Base-by-base conservation (phyloP, 1,140 invertebrate species). In the Hesperophylax magnus region DNA sequence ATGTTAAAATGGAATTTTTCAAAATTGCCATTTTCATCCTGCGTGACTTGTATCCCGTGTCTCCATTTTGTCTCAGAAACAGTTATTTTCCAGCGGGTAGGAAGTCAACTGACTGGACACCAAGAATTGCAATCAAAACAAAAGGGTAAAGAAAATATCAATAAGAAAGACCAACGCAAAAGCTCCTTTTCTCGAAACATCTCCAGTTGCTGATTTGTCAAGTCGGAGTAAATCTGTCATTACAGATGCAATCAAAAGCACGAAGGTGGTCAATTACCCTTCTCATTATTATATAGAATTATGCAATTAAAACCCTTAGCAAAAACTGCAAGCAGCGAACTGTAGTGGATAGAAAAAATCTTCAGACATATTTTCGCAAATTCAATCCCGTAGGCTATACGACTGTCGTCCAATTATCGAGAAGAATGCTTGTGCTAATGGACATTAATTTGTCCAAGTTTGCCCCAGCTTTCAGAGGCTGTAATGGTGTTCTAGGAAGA, bases 381-480 rank as follows among this genome's bases (percentile, higher is more conserved):
- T 80, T 82, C 81, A 80, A 75, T 82, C 78, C 81, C 81, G 78
- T 80, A 82, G 77, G 78, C 53, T 77, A 82, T 56, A 82, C 72
- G 71, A 60, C 76, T 69, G 56, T 34, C 53, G 67, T 39, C 67
- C 76, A 83, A 83, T 83, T 83, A 83, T 81, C 79, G 65, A 75
- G 60, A n/a, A 20, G 54, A 77, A 63, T 60, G 34, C 34, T 47
- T 61, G 31, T 77, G 56, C 58, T 77, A 81, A 83, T 83, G 79
- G 82, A 77, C 82, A 78, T 81, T 83, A 81, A 83, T 83, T 83
- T 83, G 82, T 83, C 82, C 39, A 63, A 77, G 80, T 83, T 81
- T 83, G 82, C 81, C 77, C 47, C 69, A n/a, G 75, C 79, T 69
- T 74, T 77, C 77, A 77, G 67, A n/a, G 53, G 67, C 34, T 58